A percentile compares a stretch with the other conserved stretches of the same genome.
Evolutionary conservation across 2,113 vertebrate genomes (phyloP).

Genomic region (Helogale parvula): DNA sequence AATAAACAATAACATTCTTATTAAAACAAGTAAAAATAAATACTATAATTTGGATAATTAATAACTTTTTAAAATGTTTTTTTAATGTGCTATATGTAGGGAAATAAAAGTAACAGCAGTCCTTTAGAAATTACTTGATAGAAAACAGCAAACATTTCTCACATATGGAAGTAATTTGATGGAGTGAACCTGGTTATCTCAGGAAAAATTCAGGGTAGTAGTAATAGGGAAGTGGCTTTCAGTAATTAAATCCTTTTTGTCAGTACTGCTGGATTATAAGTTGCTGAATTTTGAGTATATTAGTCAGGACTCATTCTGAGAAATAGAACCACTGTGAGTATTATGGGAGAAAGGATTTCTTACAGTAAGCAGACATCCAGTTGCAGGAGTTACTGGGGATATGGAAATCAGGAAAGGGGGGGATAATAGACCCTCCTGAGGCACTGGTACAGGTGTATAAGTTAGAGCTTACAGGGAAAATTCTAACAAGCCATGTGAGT

Average conservation of each 20-base stretch:
- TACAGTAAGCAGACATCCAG: background rate
- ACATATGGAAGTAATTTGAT: background rate
- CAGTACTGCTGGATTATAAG: slow-evolving; percentile 16
- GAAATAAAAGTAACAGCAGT: slow-evolving; percentile 30
- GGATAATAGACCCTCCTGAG: background rate
- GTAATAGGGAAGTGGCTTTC: background rate
- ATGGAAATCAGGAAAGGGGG: background rate
- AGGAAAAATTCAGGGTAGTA: slow-evolving; percentile 28
- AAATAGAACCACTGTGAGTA: background rate
- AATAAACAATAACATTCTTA: slow-evolving; percentile 27
- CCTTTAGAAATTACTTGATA: background rate
- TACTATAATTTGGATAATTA: slow-evolving; percentile 27
- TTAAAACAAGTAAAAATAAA: background rate
- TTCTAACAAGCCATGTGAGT: background rate
- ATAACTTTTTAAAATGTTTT: background rate
- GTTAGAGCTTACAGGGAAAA: slow-evolving; percentile 15
- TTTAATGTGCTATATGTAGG: background rate
- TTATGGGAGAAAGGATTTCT: slow-evolving; percentile 3
- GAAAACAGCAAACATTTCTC: background rate
- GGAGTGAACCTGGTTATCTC: slow-evolving; percentile 14
- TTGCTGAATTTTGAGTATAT: slow-evolving; percentile 40
- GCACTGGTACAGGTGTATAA: background rate
- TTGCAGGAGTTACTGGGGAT: background rate
- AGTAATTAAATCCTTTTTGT: slow-evolving; percentile 34
- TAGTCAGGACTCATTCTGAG: slow-evolving; percentile 21